Conservation (phyloP, 2,797 vertebrate genomes). For the Xyrichtys novacula region DNA sequence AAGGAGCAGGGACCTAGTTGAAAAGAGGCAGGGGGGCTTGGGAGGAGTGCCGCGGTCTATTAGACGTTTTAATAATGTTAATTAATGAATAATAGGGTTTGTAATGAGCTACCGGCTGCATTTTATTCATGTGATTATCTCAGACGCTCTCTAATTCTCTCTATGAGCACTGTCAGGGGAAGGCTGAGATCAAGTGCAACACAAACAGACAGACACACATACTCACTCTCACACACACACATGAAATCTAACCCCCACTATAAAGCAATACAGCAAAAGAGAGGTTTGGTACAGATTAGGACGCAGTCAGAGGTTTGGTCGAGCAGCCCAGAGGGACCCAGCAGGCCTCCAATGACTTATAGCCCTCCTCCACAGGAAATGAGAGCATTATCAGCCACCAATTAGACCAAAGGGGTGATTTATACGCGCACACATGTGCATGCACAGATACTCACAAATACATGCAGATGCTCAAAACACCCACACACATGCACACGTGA, state of each 20-base stretch:
- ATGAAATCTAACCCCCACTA: constrained; percentile 19
- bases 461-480: constrained; percentile 21
- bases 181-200: constrained; percentile 46
- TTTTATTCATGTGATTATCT: constrained; percentile 83
- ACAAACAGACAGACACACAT: constrained; percentile 50
- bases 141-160: constrained; percentile 70
- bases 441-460: constrained; percentile 6
- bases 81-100: constrained; percentile 87
- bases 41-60: constrained; percentile 78
- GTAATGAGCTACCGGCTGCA: constrained; percentile 85
- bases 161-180: constrained; percentile 67
- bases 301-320: constrained; percentile 36
- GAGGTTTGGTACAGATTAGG: constrained; percentile 43
- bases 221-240: constrained; percentile 22
- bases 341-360: constrained; percentile 63
- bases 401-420: constrained; percentile 72
- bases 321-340: constrained; percentile 49
- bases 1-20: constrained; percentile 80
- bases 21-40: constrained; percentile 76
- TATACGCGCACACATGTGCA: constrained; percentile 48
- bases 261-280: constrained; percentile 27
- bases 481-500: constrained; percentile 23
- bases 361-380: constrained; percentile 71
- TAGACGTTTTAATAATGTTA: constrained; percentile 88
- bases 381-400: constrained; percentile 76